Evolutionary conservation across 1,140 invertebrate genomes (phyloP).

Genomic region (Drosophila hydei): DNA sequence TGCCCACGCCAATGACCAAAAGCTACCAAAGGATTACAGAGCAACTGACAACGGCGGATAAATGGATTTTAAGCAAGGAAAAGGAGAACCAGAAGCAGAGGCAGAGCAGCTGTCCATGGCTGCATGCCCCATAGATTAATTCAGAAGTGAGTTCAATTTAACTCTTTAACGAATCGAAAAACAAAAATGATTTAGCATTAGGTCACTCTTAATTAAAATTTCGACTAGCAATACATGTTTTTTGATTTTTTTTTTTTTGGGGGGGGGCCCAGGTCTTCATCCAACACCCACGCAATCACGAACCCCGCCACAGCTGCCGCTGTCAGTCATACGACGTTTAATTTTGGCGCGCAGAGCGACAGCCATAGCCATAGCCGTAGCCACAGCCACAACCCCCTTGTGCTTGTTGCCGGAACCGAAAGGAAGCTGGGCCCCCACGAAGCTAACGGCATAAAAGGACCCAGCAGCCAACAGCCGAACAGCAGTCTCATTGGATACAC

Average conservation of each 20-base stretch:
- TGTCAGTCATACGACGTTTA: slow-evolving; percentile 66
- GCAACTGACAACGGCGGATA: background rate
- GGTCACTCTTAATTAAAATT: slow-evolving; percentile 54
- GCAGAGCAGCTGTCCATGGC: too few relatives aligned
- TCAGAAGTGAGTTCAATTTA: background rate
- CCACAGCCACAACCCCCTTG: background rate
- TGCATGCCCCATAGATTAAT: background rate
- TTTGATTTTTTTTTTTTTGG: slow-evolving; percentile 22
- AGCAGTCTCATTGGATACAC: slow-evolving; percentile 53
- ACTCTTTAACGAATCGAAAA: background rate
- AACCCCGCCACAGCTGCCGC: slow-evolving; percentile 30
- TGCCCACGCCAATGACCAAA: background rate
- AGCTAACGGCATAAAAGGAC: slow-evolving; percentile 63
- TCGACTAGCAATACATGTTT: slow-evolving; percentile 29
- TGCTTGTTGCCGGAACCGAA: slow-evolving; percentile 37
- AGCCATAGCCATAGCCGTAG: slow-evolving; percentile 19
- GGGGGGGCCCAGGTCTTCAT: slow-evolving; percentile 6
- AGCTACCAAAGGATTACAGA: background rate
- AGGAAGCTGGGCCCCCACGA: slow-evolving; percentile 23
- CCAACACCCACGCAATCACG: slow-evolving; percentile 6
- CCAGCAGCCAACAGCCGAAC: slow-evolving; percentile 12
- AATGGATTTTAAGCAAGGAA: too few relatives aligned
- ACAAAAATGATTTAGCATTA: slow-evolving; percentile 22
- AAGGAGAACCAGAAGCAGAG: too few relatives aligned
- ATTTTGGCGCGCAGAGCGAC: slow-evolving; percentile 53